Percentiles rank a stretch among this genome's conserved stretches.
These are phyloP conservation scores for Pogonomyrmex californicus DNA, from an alignment of 1,140 invertebrate species.

Conservation along the genomic window DNA sequence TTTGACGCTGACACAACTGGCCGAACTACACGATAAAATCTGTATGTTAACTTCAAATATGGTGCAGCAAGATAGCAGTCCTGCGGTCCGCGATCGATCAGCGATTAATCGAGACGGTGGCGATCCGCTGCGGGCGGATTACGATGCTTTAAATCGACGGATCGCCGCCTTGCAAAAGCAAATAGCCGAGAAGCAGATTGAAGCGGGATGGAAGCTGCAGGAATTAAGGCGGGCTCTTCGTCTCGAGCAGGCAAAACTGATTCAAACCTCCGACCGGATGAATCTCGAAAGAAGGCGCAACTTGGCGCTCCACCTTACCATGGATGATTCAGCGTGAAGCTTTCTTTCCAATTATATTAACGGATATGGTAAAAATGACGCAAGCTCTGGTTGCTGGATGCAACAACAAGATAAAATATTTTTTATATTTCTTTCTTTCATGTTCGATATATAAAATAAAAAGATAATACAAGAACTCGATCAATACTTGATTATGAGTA, in stretches of 20 bases:
- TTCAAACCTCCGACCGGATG: conserved; percentile 77
- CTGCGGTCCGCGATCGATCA: not conserved
- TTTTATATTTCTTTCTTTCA: not conserved
- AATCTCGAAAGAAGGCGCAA: conserved; percentile 78
- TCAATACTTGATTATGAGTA: not conserved
- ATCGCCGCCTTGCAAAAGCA: conserved; percentile 81
- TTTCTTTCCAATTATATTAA: not conserved
- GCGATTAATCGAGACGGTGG: conserved; percentile 6
- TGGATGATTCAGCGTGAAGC: conserved; percentile 59
- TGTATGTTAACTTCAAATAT: conserved; percentile 78
- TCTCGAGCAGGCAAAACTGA: conserved; percentile 76
- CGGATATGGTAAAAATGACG: not conserved
- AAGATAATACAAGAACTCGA: not conserved
- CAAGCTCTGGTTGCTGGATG: not conserved
- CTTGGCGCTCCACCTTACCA: conserved; percentile 69
- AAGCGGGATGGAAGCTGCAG: conserved; percentile 74
- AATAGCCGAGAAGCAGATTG: conserved; percentile 79
- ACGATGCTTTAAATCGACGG: conserved; percentile 75
- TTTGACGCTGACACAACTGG: conserved; percentile 79
- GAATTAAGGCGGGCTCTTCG: conserved; percentile 74
- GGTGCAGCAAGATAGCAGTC: conserved; percentile 70
- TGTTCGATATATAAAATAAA: conserved; percentile 2
- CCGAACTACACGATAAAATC: conserved; percentile 81
- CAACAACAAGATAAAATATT: not conserved
- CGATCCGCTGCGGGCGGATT: conserved; percentile 64